These are phyloP conservation scores for Acomys russatus DNA, from an alignment of 2,797 vertebrate genomes.

Conservation along the genomic window DNA sequence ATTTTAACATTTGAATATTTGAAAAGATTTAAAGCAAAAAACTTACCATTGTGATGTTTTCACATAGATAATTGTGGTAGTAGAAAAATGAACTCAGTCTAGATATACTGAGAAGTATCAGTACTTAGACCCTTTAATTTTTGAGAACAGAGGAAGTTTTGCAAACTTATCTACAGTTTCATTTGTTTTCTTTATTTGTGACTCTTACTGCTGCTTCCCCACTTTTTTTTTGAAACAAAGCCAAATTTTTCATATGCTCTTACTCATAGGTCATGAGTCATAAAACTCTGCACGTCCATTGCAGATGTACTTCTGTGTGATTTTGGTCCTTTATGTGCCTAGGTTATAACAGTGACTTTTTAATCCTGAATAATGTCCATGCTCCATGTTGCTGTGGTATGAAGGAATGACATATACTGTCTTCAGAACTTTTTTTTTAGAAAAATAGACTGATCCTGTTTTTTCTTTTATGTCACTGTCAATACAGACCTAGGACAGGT, in stretches of 20 bases:
- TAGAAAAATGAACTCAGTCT: not conserved
- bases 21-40: not conserved
- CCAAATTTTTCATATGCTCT: not conserved
- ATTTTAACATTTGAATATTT: not conserved
- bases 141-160: not conserved
- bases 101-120: not conserved
- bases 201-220: not conserved
- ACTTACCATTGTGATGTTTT: not conserved
- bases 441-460: conserved; percentile 25
- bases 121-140: not conserved
- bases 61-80: not conserved
- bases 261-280: not conserved
- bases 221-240: not conserved
- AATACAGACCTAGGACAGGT: not conserved
- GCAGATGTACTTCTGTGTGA: not conserved
- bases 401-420: not conserved
- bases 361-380: not conserved
- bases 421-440: conserved; percentile 39
- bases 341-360: not conserved
- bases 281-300: not conserved
- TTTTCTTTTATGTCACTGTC: not conserved
- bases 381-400: not conserved
- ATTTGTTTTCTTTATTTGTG: not conserved
- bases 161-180: not conserved
- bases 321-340: not conserved